Conservation (phyloP, 2,888 invertebrate genomes). For the Carpatolechia fugitivella region DNA sequence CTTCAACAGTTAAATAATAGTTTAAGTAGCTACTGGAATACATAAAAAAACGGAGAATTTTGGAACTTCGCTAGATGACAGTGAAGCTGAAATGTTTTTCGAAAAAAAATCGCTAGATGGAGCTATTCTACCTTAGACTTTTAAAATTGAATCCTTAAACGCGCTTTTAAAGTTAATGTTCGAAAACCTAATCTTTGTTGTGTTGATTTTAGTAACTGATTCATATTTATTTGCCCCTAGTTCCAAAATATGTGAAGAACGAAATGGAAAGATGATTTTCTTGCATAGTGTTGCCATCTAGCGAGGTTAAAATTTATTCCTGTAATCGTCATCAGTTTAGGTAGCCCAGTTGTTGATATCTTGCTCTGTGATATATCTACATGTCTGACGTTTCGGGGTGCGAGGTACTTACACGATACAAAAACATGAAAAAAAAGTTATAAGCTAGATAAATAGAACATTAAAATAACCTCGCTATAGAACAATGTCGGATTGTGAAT, state of each 20-base stretch:
- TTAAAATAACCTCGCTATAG: too few relatives aligned
- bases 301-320: not conserved
- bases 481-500: too few relatives aligned
- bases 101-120: not conserved
- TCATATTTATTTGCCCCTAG: too few relatives aligned
- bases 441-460: too few relatives aligned
- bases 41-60: not conserved
- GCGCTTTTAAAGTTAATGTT: too few relatives aligned
- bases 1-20: not conserved
- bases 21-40: not conserved
- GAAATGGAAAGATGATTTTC: too few relatives aligned
- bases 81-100: too few relatives aligned
- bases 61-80: too few relatives aligned
- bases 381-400: not conserved
- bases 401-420: not conserved
- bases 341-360: not conserved
- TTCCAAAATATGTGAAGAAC: too few relatives aligned
- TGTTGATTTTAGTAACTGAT: too few relatives aligned
- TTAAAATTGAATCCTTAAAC: not conserved
- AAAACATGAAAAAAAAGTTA: too few relatives aligned
- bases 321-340: not conserved
- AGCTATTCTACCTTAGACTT: not conserved
- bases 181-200: too few relatives aligned
- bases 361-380: not conserved
- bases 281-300: not conserved